Evolutionary conservation across 2,797 vertebrate genomes (phyloP), one percentile per base, ranked within the genome.

Genomic region (Merluccius polli): DNA sequence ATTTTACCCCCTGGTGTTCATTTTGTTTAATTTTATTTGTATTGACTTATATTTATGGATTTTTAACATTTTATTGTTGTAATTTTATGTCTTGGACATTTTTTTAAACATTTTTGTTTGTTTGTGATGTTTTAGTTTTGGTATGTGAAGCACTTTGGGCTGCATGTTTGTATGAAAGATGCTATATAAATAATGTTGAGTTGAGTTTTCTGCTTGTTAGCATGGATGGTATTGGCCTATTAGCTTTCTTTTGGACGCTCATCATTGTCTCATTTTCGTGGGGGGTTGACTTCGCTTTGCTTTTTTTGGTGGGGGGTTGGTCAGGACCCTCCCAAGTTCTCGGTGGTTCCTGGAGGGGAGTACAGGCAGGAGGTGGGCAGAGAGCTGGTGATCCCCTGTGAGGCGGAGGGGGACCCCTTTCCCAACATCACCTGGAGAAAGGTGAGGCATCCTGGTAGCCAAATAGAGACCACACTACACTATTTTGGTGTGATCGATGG

Each of bases 291-390:
- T n/a, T 24, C 4, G 6, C 7, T 59, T 24, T 18, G 13, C 15
- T 15, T 35, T 35, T 35, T 35, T 35, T 35, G 33, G 33, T 3
- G 3, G 33, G 33, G 3, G 36, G 36, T 7, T 38, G 36, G 16
- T 12, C 79, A 99, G 98, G 97, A 98, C 85, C 97, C 98, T 89
- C 98, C 98, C 85, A 99, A 98, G 93, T 98, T 99, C 90, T 96
- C 97, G 91, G 97, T 99, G 95, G 97, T 99, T 95, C 98, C 98
- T 88, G 98, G 96, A 93, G 98, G 98, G 95, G 97, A 99, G 91
- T 99, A 99, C 90, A 95, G 98, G 91, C 98, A 99, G 92, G 98
- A 99, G 92, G 96, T 96, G 70, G 98, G 98, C 89, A 95, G 97
- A 94, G 98, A 99, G 87, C 95, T 99, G 85, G 93, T 97, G 86